phyloP scores from a whole-genome alignment of 2,797 vertebrate genomes.

The Threskiornis aethiopicus region DNA sequence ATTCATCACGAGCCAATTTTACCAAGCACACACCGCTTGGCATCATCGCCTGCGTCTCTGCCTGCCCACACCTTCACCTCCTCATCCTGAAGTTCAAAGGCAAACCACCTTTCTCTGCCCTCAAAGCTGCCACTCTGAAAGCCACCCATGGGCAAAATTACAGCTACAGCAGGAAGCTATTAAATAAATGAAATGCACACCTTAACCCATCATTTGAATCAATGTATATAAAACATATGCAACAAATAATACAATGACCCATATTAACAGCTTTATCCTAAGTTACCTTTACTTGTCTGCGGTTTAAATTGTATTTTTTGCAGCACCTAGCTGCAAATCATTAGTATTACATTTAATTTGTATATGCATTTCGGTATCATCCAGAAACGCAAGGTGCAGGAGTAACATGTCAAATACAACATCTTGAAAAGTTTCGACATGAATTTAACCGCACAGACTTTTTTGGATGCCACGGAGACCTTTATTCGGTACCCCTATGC shows the following conservation, averaged over 20 bases:
- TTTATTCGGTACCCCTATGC: neutral
- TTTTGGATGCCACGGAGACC: neutral
- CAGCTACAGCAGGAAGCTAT: neutral
- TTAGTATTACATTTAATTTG: neutral
- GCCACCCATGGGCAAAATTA: neutral
- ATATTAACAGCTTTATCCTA: neutral
- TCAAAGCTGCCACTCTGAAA: neutral
- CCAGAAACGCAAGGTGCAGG: neutral
- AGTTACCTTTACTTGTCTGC: neutral
- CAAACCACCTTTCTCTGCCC: neutral
- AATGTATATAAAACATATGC: neutral
- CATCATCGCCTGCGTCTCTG: neutral
- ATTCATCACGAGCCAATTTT: neutral
- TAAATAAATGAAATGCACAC: neutral
- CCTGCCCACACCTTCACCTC: neutral
- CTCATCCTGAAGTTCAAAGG: neutral
- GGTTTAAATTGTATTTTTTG: neutral
- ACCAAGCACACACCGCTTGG: neutral
- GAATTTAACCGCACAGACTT: accelerated
- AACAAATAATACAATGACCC: neutral
- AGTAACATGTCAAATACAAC: neutral
- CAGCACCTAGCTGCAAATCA: neutral
- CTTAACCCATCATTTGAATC: neutral
- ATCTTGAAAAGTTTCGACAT: neutral
- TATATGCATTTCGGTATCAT: neutral